A percentile compares a stretch with the other conserved stretches of the same genome.
Conservation (phyloP, 2,113 vertebrate genomes). For the Oryzias javanicus region DNA sequence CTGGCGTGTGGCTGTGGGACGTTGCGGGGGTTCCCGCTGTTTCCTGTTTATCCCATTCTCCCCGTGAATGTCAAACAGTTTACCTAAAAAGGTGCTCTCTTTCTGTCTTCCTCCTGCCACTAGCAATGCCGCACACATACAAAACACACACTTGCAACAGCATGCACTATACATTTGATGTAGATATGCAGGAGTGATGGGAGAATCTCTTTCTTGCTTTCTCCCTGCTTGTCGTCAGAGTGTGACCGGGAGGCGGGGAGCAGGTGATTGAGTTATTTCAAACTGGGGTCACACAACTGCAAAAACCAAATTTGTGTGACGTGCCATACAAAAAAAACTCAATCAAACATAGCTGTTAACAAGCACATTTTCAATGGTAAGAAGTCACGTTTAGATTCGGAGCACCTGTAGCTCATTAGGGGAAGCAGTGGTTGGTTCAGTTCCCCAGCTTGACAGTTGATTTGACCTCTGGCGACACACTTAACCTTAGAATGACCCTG, state of each 20-base stretch:
- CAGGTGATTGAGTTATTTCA: conserved; percentile 22
- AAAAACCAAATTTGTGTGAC: no score
- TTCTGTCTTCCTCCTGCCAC: conserved; percentile 53
- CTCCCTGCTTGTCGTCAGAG: conserved; percentile 2
- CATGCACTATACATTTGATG: conserved; percentile 3
- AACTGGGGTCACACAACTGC: not conserved
- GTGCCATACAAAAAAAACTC: no score
- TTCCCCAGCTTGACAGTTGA: no score
- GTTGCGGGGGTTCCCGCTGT: conserved; percentile 53
- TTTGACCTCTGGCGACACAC: no score
- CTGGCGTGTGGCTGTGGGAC: conserved; percentile 66
- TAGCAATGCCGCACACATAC: conserved; percentile 18
- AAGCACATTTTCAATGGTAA: not conserved
- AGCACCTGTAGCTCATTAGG: no score
- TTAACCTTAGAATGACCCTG: no score
- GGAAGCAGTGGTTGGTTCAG: no score
- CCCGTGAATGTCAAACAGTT: conserved; percentile 74
- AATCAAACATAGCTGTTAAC: no score
- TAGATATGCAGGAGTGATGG: not conserved
- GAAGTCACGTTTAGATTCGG: not conserved
- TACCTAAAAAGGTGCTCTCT: conserved; percentile 72
- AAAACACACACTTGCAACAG: conserved; percentile 2
- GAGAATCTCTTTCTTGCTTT: conserved; percentile 34
- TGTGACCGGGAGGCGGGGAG: conserved; percentile 38
- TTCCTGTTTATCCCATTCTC: conserved; percentile 77